Conservation (phyloP, 2,113 vertebrate genomes). For the Delphinus delphis region DNA sequence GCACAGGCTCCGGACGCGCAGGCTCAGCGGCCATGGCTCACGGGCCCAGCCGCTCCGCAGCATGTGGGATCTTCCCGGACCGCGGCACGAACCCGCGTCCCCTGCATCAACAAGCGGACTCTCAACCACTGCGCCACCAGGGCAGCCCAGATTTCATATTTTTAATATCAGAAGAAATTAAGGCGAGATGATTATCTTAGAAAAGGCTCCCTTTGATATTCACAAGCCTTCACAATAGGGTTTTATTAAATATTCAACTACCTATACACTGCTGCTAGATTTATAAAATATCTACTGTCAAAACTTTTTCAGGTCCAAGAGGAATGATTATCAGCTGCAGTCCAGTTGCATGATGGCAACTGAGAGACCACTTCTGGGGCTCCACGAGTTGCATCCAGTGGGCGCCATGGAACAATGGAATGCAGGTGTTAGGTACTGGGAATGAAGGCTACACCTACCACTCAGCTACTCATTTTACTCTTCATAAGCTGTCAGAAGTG, state of each 20-base stretch:
- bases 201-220: background rate
- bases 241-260: background rate
- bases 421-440: too few species aligned
- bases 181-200: background rate
- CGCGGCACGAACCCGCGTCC: too few species aligned
- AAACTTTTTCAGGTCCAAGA: background rate
- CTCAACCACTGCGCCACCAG: too few species aligned
- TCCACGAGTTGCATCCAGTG: background rate
- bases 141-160: background rate
- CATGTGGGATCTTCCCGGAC: too few species aligned
- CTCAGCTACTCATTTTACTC: background rate
- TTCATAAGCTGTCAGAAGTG: background rate
- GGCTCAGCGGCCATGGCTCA: too few species aligned
- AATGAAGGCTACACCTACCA: background rate
- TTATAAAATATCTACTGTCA: background rate
- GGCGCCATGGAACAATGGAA: background rate
- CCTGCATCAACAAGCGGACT: too few species aligned
- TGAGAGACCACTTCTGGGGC: background rate
- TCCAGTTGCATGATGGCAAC: background rate
- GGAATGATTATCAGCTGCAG: background rate
- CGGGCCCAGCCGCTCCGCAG: too few species aligned
- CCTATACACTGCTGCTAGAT: background rate
- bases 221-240: background rate
- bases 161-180: conserved; percentile 11
- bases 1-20: too few species aligned